Base-by-base conservation (phyloP, 37 sponge, comb jelly and placozoan species). In the Petrosia ficiformis region DNA sequence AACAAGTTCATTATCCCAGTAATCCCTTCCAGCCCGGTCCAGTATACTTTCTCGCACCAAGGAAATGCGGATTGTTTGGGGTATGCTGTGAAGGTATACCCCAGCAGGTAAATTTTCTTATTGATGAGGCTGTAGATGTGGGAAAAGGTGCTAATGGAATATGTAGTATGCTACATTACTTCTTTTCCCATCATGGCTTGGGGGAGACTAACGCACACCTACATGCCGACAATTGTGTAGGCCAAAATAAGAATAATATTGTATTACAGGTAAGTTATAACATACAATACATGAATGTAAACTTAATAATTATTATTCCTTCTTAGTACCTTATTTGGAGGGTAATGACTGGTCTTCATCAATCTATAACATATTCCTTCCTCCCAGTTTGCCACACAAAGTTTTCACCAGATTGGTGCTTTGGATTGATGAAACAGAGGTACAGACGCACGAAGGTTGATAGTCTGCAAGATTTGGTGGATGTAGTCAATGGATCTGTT, bases 11-110 rank as follows among this genome's bases (percentile, higher is more conserved):
- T 61, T 87, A 68, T 70, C 88, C 82, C 10, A 67, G 36, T 0
- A 68, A 87, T 43, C 82, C 88, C 1, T 59, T 67, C 2, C 88
- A 81, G 39, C 88, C 88, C 30, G 89, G 89, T 0, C 89, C 89
- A 24, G 74, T 88, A 24, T 88, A 88, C 44, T 88, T 48, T 88
- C 66, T 82, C 8, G 82, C 89, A n/a, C 82, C 83, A 1, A 31
- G 79, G 4, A 88, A 82, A 70, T 82, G 89, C 58, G 74, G 73
- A 8, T 42, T 88, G 0, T 88, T 88, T 60, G 89, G 89, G 10
- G 72, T 88, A 25, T 67, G 71, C 74, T 88, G 89, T 43, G 89
- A 88, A 57, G 74, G 70, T 5, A 67, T 88, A 11, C 89, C 89
- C 2, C 52, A 68, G 4, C 89, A 88, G 71, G 76, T 88, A 34